Evolutionary conservation across 2,113 vertebrate genomes (phyloP).

Genomic region (Bujurquina vittata): DNA sequence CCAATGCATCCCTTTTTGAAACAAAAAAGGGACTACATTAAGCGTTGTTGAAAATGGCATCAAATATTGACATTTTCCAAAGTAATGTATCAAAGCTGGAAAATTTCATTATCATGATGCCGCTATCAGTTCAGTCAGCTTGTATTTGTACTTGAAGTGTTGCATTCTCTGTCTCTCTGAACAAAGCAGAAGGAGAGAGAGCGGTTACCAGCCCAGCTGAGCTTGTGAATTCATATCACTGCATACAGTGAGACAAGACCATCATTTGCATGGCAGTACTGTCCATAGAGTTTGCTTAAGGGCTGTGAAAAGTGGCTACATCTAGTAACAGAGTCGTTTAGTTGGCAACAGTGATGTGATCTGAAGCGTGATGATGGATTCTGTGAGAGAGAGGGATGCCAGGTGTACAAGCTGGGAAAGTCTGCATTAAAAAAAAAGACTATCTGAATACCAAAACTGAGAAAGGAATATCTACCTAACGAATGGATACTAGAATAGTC

Average conservation of each 20-base stretch:
- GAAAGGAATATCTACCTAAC: not conserved
- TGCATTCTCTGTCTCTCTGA: not conserved
- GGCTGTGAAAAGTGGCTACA: conserved; percentile 1
- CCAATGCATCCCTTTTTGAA: not conserved
- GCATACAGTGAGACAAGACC: not conserved
- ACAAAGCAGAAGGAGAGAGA: not conserved
- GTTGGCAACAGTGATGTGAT: conserved; percentile 6
- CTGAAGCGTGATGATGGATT: not conserved
- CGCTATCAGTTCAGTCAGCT: not conserved
- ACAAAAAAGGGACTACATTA: not conserved
- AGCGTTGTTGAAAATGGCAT: not conserved
- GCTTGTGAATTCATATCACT: not conserved
- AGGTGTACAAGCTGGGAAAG: not conserved
- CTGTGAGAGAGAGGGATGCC: not conserved
- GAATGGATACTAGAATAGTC: not conserved
- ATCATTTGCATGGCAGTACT: not conserved
- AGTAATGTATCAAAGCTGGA: not conserved
- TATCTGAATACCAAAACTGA: not conserved
- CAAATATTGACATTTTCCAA: not conserved
- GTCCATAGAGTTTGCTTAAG: conserved; percentile 3
- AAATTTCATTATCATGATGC: not conserved
- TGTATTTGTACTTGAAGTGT: not conserved
- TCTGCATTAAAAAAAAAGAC: not conserved
- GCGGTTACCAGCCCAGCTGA: not conserved
- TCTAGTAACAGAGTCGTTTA: conserved; percentile 8